Conservation (phyloP, 1,140 invertebrate species). For the Triops cancriformis region DNA sequence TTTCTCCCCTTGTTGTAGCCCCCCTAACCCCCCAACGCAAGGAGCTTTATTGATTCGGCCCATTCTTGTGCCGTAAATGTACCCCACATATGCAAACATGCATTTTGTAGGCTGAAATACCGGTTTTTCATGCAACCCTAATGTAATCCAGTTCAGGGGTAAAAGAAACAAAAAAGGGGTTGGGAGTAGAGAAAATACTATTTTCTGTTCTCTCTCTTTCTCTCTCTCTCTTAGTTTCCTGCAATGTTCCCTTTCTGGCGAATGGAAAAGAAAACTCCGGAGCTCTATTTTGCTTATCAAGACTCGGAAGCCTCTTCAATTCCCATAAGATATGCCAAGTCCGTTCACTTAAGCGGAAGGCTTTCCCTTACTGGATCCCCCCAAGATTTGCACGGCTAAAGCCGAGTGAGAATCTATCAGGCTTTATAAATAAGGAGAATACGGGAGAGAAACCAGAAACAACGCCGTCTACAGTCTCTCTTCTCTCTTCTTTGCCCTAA, state of each 20-base stretch:
- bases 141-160: not conserved
- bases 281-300: not conserved
- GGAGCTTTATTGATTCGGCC: not conserved
- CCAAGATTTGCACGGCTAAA: not conserved
- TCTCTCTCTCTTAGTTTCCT: no score
- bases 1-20: no score
- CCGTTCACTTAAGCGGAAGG: not conserved
- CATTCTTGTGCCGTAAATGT: not conserved
- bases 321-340: slow-evolving; percentile 13
- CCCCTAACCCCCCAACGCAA: not conserved
- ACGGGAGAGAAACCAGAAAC: not conserved
- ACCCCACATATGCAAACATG: not conserved
- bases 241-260: not conserved
- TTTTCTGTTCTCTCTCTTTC: no score
- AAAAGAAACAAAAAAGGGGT: not conserved
- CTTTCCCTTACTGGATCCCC: not conserved
- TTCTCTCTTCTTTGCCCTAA: not conserved
- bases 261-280: not conserved
- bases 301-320: not conserved
- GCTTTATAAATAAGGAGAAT: not conserved
- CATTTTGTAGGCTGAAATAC: not conserved
- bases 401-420: slow-evolving; percentile 8
- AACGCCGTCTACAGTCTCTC: not conserved
- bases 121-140: not conserved
- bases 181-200: not conserved